Percentiles rank a stretch among this genome's conserved stretches.
phyloP scores from a whole-genome alignment of 1,140 invertebrate genomes.

The Polypedilum vanderplanki region DNA sequence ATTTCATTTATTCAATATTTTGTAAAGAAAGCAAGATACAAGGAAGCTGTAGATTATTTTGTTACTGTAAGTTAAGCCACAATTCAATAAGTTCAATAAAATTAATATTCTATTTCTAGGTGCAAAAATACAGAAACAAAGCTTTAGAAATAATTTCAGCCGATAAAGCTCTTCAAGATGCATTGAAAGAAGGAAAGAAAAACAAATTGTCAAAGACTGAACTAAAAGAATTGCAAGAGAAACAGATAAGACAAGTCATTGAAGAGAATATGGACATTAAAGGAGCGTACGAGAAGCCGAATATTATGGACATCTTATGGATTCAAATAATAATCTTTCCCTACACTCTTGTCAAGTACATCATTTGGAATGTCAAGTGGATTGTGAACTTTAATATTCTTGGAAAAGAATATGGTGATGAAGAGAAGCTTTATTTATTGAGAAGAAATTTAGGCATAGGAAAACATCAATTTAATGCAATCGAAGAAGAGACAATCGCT shows the following conservation, averaged over 20 bases:
- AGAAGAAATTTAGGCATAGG: slow-evolving; percentile 67
- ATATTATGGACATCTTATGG: slow-evolving; percentile 68
- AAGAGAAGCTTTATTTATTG: slow-evolving; percentile 80
- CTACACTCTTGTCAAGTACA: slow-evolving; percentile 59
- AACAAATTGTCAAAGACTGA: slow-evolving; percentile 56
- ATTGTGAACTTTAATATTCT: slow-evolving; percentile 70
- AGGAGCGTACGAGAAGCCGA: slow-evolving; percentile 80
- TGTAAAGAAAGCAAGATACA: slow-evolving; percentile 66
- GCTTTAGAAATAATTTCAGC: slow-evolving; percentile 71
- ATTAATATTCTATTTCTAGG: no score
- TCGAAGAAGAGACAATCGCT: slow-evolving; percentile 66
- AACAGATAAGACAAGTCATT: slow-evolving; percentile 68
- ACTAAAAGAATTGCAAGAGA: slow-evolving; percentile 68
- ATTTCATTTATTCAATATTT: slow-evolving; percentile 81
- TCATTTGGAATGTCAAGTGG: slow-evolving; percentile 72
- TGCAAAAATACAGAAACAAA: slow-evolving; percentile 78
- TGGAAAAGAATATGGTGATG: slow-evolving; percentile 66
- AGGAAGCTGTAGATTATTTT: slow-evolving; percentile 79
- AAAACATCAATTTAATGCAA: slow-evolving; percentile 57
- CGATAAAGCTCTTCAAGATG: slow-evolving; percentile 54
- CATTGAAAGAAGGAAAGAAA: slow-evolving; percentile 48
- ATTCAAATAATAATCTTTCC: slow-evolving; percentile 73
- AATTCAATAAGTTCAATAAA: no score
- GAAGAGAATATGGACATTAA: slow-evolving; percentile 87
- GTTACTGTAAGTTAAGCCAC: slow-evolving; percentile 48